Conservation (phyloP, 2,113 vertebrate genomes). For the Pygoscelis adeliae region DNA sequence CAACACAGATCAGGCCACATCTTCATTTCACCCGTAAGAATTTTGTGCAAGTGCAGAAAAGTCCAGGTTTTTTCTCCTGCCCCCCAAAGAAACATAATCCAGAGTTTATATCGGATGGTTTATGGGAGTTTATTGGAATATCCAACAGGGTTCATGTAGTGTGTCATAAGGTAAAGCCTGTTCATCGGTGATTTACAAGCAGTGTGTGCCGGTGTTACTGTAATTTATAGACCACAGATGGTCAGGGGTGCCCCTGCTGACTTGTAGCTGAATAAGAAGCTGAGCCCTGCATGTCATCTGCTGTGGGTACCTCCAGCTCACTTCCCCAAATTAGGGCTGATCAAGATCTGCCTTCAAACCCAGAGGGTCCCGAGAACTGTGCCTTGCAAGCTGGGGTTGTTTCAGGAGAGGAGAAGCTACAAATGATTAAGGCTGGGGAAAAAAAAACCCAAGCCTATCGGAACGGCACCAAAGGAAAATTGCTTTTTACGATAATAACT, state of each 20-base stretch:
- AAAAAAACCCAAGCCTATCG: not conserved
- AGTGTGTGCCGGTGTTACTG: conserved; percentile 75
- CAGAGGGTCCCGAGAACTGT: conserved; percentile 5
- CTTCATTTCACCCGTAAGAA: conserved; percentile 15
- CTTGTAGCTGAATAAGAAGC: conserved; percentile 79
- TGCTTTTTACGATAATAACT: not conserved
- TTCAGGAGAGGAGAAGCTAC: not conserved
- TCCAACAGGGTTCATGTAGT: conserved; percentile 82
- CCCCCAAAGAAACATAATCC: conserved; percentile 75
- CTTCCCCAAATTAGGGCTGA: conserved; percentile 67
- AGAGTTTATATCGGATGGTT: conserved; percentile 77
- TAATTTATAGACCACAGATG: conserved; percentile 87
- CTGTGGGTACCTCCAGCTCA: conserved; percentile 67
- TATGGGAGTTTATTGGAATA: conserved; percentile 82
- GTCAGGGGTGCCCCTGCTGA: conserved; percentile 76
- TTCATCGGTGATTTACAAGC: conserved; percentile 82
- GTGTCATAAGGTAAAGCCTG: conserved; percentile 82
- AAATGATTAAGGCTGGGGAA: not conserved
- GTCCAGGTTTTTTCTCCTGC: conserved; percentile 47
- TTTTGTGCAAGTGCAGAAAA: conserved; percentile 41
- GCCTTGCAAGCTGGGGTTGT: not conserved
- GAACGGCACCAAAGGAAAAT: not conserved
- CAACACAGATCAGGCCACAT: not conserved
- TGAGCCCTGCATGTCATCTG: conserved; percentile 74
- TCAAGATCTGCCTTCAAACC: conserved; percentile 33